Percentiles rank a stretch among this genome's conserved stretches.
phyloP scores from a whole-genome alignment of 2,113 vertebrate genomes.

The Pionites leucogaster region DNA sequence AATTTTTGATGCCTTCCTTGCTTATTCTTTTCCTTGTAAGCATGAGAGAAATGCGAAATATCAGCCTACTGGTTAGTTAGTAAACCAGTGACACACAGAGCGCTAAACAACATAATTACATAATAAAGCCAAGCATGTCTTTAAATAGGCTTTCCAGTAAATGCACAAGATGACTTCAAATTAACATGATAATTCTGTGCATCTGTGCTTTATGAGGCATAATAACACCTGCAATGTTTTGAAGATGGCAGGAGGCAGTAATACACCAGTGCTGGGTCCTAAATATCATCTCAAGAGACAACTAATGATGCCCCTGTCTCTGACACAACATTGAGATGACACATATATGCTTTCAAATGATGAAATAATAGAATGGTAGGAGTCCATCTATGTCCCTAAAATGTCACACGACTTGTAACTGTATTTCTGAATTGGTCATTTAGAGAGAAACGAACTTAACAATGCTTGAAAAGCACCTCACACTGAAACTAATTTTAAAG shows the following conservation, averaged over 20 bases:
- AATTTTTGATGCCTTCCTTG: background rate
- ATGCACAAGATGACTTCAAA: conserved; percentile 27
- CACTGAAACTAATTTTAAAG: background rate
- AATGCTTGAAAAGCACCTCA: background rate
- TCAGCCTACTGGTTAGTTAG: conserved; percentile 33
- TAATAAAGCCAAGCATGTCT: conserved; percentile 52
- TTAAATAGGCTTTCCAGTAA: conserved; percentile 53
- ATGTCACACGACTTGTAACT: background rate
- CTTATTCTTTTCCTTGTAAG: background rate
- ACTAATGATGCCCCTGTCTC: conserved; percentile 15
- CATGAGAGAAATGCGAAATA: background rate
- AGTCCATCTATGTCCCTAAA: background rate
- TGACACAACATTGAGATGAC: background rate
- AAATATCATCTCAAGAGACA: conserved; percentile 38
- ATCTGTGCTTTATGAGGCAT: conserved; percentile 39
- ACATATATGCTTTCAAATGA: background rate
- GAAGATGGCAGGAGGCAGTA: conserved; percentile 31
- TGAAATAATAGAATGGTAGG: background rate
- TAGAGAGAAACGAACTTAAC: background rate
- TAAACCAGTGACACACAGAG: conserved; percentile 55
- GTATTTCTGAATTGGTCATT: background rate
- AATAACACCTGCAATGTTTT: conserved; percentile 51
- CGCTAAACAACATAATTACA: conserved; percentile 23
- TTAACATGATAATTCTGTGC: conserved; percentile 32
- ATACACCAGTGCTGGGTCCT: background rate